A percentile compares a stretch with the other conserved stretches of the same genome.
Conservation (phyloP, 2,888 invertebrate genomes). For the Zeuzera pyrina region DNA sequence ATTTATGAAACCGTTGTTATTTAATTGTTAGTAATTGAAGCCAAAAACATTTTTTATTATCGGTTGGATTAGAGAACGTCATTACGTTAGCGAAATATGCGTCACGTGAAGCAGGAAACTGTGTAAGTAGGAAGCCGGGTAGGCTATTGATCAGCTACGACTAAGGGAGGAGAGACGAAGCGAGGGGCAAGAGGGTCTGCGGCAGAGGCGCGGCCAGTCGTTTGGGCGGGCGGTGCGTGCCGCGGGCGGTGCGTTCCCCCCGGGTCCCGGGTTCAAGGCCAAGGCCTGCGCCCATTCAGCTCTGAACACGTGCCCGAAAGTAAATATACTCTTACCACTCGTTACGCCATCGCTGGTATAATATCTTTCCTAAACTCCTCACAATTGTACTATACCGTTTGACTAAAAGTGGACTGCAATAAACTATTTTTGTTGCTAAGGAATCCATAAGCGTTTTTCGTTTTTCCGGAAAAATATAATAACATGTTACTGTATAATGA, state of each 20-base stretch:
- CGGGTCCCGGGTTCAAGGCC: conserved; percentile 57
- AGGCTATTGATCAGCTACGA: conserved; percentile 45
- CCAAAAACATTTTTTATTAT: too few relatives aligned
- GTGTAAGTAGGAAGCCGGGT: conserved; percentile 37
- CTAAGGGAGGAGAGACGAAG: conserved; percentile 21
- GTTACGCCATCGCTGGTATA: conserved; percentile 46
- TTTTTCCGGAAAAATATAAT: too few relatives aligned
- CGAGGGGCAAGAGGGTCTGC: conserved; percentile 17
- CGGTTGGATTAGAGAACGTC: too few relatives aligned
- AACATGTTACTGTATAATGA: too few relatives aligned
- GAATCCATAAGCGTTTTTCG: too few relatives aligned
- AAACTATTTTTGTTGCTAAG: too few relatives aligned
- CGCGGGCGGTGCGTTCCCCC: conserved; percentile 51
- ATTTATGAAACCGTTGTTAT: too few relatives aligned
- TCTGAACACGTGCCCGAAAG: conserved; percentile 66
- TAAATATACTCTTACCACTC: conserved; percentile 57
- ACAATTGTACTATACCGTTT: too few relatives aligned
- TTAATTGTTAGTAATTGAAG: too few relatives aligned
- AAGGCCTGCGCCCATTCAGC: conserved; percentile 64
- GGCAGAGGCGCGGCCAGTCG: conserved; percentile 40
- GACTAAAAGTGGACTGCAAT: too few relatives aligned
- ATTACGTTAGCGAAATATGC: too few relatives aligned
- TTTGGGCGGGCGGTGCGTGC: conserved; percentile 60
- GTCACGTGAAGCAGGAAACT: conserved; percentile 30
- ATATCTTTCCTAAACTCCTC: too few relatives aligned